These are phyloP conservation scores for Tiaroga cobitis DNA, from an alignment of 2,797 vertebrate species.

Conservation along the genomic window DNA sequence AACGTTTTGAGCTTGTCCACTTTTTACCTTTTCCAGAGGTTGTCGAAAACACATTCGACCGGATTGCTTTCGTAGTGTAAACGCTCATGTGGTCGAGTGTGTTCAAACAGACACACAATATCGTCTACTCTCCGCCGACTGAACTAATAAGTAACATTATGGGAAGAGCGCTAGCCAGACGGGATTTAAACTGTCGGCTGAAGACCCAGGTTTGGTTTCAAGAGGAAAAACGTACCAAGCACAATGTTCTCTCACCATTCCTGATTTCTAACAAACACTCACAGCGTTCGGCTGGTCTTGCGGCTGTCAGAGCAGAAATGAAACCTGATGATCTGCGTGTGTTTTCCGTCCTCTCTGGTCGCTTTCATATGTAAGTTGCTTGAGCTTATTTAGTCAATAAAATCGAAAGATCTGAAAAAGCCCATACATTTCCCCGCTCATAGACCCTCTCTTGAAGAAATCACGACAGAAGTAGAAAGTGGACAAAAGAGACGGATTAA, in stretches of 20 bases:
- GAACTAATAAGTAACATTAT: not conserved
- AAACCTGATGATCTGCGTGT: rapidly evolving
- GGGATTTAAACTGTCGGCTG: not conserved
- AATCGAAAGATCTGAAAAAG: not conserved
- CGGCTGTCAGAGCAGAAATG: not conserved
- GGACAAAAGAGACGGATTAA: not conserved
- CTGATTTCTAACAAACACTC: not conserved
- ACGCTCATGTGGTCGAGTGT: not conserved
- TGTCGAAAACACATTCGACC: not conserved
- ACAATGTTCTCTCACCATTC: not conserved
- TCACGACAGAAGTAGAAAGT: not conserved
- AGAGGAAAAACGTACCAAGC: not conserved
- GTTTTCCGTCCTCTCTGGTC: not conserved
- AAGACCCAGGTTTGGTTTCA: not conserved
- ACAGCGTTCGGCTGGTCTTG: not conserved
- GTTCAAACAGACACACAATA: not conserved
- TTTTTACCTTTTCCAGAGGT: not conserved
- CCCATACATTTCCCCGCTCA: rapidly evolving
- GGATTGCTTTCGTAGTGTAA: not conserved
- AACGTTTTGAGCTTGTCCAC: not conserved
- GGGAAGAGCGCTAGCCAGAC: not conserved
- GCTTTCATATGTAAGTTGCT: rapidly evolving
- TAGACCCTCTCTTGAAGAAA: not conserved
- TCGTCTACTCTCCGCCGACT: not conserved
- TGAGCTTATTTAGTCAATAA: not conserved